These are phyloP conservation scores for Drosophila simulans DNA, from an alignment of 1,140 invertebrate species.

Conservation along the genomic window DNA sequence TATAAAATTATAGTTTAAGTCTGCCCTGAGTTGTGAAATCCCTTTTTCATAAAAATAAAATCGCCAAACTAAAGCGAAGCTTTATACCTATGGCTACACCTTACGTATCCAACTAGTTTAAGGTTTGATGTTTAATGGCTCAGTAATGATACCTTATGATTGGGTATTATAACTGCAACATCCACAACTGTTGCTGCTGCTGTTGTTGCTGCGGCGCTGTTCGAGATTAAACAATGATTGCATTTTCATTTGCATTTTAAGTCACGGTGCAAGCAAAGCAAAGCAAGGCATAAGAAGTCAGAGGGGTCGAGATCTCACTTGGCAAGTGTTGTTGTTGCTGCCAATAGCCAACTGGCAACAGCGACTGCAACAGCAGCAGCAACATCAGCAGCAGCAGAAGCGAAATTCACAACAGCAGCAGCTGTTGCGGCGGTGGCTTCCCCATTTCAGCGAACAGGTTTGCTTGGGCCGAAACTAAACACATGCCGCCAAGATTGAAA, in stretches of 20 bases:
- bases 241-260: conserved; percentile 84
- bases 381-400: conserved; percentile 20
- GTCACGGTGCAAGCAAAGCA: conserved; percentile 68
- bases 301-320: conserved; percentile 64
- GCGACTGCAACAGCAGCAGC: conserved; percentile 19
- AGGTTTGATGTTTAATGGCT: background rate
- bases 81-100: too few relatives aligned
- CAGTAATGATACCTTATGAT: background rate
- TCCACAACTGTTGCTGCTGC: conserved; percentile 53
- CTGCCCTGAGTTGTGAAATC: too few relatives aligned
- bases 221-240: conserved; percentile 83
- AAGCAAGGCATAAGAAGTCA: conserved; percentile 49
- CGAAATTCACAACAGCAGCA: conserved; percentile 29
- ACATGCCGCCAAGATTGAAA: conserved; percentile 80
- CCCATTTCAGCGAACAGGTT: conserved; percentile 55
- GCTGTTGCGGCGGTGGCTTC: conserved; percentile 48
- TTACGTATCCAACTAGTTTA: too few relatives aligned
- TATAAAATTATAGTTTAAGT: too few relatives aligned
- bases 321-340: conserved; percentile 63
- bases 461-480: conserved; percentile 68
- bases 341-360: conserved; percentile 20
- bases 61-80: too few relatives aligned
- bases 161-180: conserved; percentile 12
- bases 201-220: conserved; percentile 63
- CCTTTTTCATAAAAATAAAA: too few relatives aligned